phyloP scores from a whole-genome alignment of 2,888 invertebrate genomes.

The Rhagophthalmus giganteus region DNA sequence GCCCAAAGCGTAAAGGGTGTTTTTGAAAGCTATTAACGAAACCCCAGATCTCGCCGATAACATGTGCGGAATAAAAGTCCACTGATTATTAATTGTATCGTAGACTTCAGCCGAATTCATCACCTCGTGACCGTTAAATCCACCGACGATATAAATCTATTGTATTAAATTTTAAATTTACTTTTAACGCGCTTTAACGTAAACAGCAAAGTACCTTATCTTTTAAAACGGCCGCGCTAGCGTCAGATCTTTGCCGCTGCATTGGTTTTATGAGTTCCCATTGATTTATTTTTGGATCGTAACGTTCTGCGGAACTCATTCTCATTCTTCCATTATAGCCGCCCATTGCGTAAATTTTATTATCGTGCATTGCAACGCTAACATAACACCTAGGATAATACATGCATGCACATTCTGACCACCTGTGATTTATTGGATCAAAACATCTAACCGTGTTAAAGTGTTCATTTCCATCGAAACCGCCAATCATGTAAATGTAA shows the following conservation, averaged over 20 bases:
- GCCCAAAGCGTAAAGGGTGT: slow-evolving; percentile 75
- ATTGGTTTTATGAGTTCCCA: slow-evolving; percentile 79
- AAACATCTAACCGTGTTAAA: slow-evolving; percentile 80
- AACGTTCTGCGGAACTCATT: slow-evolving; percentile 77
- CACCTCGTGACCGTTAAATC: slow-evolving; percentile 79
- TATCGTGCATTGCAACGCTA: slow-evolving; percentile 71
- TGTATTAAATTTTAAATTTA: too few species aligned
- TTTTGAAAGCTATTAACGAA: slow-evolving; percentile 68
- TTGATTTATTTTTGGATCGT: slow-evolving; percentile 73
- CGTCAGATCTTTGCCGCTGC: slow-evolving; percentile 76
- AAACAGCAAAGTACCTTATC: slow-evolving; percentile 67
- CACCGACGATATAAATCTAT: slow-evolving; percentile 76
- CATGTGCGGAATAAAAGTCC: slow-evolving; percentile 75
- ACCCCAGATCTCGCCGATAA: slow-evolving; percentile 75
- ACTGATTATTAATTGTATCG: slow-evolving; percentile 69
- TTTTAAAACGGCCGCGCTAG: slow-evolving; percentile 70
- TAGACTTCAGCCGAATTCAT: slow-evolving; percentile 76
- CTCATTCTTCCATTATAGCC: slow-evolving; percentile 79
- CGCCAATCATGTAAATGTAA: slow-evolving; percentile 76
- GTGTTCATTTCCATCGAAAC: slow-evolving; percentile 78
- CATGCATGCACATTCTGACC: slow-evolving; percentile 80
- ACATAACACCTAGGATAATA: slow-evolving; percentile 79
- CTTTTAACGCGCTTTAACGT: too few species aligned
- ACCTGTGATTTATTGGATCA: slow-evolving; percentile 73
- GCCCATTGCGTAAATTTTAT: slow-evolving; percentile 79